Base-by-base conservation (phyloP, 2,888 invertebrate genomes). In the Chrysolina haemoptera region DNA sequence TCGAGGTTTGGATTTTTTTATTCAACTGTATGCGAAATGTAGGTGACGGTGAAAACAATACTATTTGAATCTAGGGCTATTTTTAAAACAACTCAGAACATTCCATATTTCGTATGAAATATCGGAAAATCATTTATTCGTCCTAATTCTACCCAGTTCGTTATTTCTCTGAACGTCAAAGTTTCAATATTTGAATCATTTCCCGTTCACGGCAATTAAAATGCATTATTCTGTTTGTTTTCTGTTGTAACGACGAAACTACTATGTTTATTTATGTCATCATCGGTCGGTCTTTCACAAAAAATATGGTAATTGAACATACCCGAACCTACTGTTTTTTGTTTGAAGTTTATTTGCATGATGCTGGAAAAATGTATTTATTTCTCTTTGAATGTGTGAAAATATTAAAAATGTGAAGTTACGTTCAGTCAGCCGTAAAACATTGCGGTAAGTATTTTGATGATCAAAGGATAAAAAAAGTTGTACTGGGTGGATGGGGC, bases 151-250 rank as follows among this genome's bases (percentile, higher is more conserved):
- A 53, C 5, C 20, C 53, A 18, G 5, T 53, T 22, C 53, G 53
- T 53, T 53, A 53, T 53, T 53, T 53, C 53, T 53, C 5, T 10
- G 11, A 12, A 53, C 9, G 20, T 53, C 53, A 53, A 53, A 53
- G 53, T 18, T 53, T 53, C 53, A 20, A 20, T 20, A 53, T 53
- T 53, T 20, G 53, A 53, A 12, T 11, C 12, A 53, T 53, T 20
- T 18, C 18, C 18, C 53, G 18, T 16, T 53, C 20, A 53, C 6
- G n/a, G 16, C 16, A 53, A 53, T 53, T 53, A 20, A 53, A 53
- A 53, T 18, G 14, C 16, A 53, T 53, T 20, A 53, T 53, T 53
- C 53, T 18, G 53, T 53, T 53, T 53, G 53, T 18, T 10, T 53
- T 53, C 20, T 12, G 20, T 53, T 12, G 12, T 20, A 18, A 20